These are phyloP conservation scores for Hypsibius dujardini DNA, from an alignment of 1,140 invertebrate species.

Conservation along the genomic window DNA sequence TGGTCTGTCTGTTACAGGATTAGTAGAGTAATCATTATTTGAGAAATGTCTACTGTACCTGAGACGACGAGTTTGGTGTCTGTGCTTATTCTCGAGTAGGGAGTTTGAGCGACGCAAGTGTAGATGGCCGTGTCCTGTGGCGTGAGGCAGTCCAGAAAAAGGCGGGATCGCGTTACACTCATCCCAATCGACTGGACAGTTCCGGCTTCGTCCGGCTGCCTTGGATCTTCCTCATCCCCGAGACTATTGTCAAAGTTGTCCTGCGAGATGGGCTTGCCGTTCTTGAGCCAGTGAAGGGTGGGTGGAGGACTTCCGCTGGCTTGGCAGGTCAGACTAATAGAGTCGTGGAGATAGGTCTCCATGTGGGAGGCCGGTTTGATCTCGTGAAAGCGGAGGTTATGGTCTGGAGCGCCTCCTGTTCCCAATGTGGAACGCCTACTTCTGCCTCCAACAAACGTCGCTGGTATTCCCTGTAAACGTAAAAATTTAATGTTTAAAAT, in stretches of 20 bases:
- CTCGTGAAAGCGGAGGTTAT: neutral
- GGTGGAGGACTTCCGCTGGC: conserved; percentile 37
- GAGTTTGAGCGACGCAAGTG: conserved; percentile 51
- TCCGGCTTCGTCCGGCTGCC: neutral
- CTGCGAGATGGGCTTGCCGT: conserved; percentile 32
- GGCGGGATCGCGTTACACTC: conserved; percentile 35
- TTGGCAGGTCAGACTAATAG: conserved; percentile 34
- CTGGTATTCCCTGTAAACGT: no score
- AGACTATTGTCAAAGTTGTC: conserved; percentile 23
- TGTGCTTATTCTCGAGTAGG: conserved; percentile 38
- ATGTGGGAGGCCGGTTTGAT: conserved; percentile 14
- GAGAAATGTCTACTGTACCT: conserved; percentile 16
- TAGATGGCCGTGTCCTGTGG: conserved; percentile 43
- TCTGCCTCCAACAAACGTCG: no score
- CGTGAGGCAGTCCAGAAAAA: conserved; percentile 44
- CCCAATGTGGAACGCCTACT: no score
- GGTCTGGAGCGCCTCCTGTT: neutral
- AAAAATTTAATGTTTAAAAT: no score
- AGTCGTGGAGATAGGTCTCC: conserved; percentile 20
- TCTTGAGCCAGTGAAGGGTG: conserved; percentile 38
- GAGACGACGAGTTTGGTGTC: conserved; percentile 28
- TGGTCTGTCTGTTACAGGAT: no score
- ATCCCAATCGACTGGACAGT: conserved; percentile 18
- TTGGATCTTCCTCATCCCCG: neutral
- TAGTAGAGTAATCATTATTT: no score